Evolutionary conservation across 1,140 invertebrate species (phyloP).

Genomic region (Oppia nitens): DNA sequence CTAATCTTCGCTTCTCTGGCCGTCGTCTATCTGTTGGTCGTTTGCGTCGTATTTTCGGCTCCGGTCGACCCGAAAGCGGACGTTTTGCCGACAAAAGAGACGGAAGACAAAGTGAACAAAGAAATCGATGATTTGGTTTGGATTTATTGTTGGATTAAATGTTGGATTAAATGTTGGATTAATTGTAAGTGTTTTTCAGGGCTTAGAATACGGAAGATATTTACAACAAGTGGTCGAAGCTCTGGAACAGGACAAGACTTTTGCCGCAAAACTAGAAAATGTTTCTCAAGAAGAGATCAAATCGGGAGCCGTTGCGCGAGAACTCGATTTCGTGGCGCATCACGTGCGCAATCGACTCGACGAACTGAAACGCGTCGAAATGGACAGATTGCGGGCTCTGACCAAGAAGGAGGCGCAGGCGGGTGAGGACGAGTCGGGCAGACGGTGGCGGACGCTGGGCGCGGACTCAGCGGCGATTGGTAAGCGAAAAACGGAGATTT

Average conservation of each 20-base stretch:
- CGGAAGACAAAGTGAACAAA: too few relatives aligned
- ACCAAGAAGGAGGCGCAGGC: slow-evolving; percentile 36
- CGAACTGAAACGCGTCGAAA: slow-evolving; percentile 77
- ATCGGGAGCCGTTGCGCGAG: slow-evolving; percentile 75
- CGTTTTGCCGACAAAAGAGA: too few relatives aligned
- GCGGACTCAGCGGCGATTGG: too few relatives aligned
- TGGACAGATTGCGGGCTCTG: slow-evolving; percentile 54
- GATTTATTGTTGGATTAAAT: not conserved
- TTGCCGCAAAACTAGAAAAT: slow-evolving; percentile 59
- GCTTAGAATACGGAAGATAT: slow-evolving; percentile 65
- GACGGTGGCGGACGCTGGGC: slow-evolving; percentile 16
- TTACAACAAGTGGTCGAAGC: slow-evolving; percentile 65
- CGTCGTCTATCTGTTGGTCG: too few relatives aligned
- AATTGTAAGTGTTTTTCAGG: slow-evolving; percentile 14
- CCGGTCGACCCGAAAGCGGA: too few relatives aligned
- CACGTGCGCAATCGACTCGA: slow-evolving; percentile 70
- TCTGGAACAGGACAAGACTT: slow-evolving; percentile 63
- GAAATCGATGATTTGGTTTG: slow-evolving; percentile 10
- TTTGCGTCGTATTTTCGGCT: too few relatives aligned
- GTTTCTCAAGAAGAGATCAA: slow-evolving; percentile 58
- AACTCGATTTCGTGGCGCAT: slow-evolving; percentile 75
- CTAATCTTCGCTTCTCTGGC: too few relatives aligned
- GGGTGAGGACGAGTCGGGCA: slow-evolving; percentile 14
- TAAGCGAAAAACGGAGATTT: too few relatives aligned
- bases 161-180: not conserved